Base-by-base conservation (phyloP, 2,888 invertebrate genomes). In the Meiosimyza platycephala region DNA sequence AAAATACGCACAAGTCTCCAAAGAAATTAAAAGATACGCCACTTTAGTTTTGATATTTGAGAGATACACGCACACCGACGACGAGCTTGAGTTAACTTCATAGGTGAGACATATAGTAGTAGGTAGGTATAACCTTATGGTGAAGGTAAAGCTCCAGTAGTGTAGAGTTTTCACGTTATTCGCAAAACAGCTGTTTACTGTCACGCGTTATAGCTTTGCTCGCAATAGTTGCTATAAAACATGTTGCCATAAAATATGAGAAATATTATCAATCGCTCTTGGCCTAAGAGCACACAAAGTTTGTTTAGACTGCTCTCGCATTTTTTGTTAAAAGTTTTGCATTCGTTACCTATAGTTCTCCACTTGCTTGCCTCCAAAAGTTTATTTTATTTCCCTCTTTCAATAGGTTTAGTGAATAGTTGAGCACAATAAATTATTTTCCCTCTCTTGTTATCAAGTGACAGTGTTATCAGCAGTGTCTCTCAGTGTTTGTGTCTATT, bases 381-480 rank as follows among this genome's bases (percentile, higher is more conserved):
- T 40, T 40, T 40, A 9, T 40, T 40, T 40, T 40, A 7, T 40
- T 40, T 7, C 9, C 1, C 40, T 40, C 40, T 40, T 2, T 40
- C 40, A 40, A 9, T 6, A 40, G 9, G 1, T 40, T 40, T 9
- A 40, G 40, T 40, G 40, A 40, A 40, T 40, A 40, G 40, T 57
- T 13, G 22, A 57, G 28, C 22, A 28, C 6, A 40, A 6, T 7
- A 40, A 1, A 9, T 1, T 9, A 9, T 40, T 40, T 40, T 40
- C 9, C 9, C 40, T 40, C 40, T 40, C 40, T 40, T 40, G 4
- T 40, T 11, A 18, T 28, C 57, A 22, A 57, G 6, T 57, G 57
- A 57, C 28, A 57, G 28, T 57, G 55, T 55, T 57, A 57, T 57
- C 57, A 57, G 57, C 57, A 18, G 57, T 57, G 55, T 55, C 55